Base-by-base conservation (phyloP, 2,113 vertebrate genomes). In the Poeciliopsis prolifica region DNA sequence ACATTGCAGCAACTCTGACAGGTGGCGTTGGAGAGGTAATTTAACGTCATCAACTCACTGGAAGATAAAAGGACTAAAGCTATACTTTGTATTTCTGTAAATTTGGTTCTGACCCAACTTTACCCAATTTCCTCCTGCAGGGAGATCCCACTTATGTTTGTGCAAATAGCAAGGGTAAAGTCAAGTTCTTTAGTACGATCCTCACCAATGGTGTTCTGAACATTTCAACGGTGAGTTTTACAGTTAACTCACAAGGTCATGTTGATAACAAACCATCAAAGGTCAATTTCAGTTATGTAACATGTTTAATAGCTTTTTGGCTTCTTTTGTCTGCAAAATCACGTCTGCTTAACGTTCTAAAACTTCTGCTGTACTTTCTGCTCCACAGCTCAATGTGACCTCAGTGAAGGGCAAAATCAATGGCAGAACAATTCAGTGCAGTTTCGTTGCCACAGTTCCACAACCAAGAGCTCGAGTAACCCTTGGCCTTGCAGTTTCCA, bases 101-200 rank as follows among this genome's bases (percentile, higher is more conserved):
- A 22, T 35, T 33, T 33, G 15, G 37, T 11, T 29, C 5, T 28
- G 26, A 28, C 15, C 0, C 2, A 42, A 71, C 11, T 17, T 0
- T 82, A 33, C 44, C 11, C 65, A n/a, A 0, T 76, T 84, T 65
- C 70, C 6, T 44, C 31, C 11, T 0, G 48, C 67, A 93, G 92
- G 79, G 70, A 8, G 79, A 66, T 68, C 33, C 29, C 0, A 74
- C 80, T n/a, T 93, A 89, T 30, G 19, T 91, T 14, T 92, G 91
- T 26, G 87, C 85, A 31, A 90, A 87, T 0, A 22, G 73, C 58
- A 79, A 68, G 0, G 15, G 68, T 3, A 0, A 0, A 0, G 30
- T 88, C 0, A 1, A 4, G 3, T 90, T 93, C 65, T 42, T 86
- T 17, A 1, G 30, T 0, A 12, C 86, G 13, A 0, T 37, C 3